Evolutionary conservation across 1,140 invertebrate genomes (phyloP).

Genomic region (Ostrea edulis): DNA sequence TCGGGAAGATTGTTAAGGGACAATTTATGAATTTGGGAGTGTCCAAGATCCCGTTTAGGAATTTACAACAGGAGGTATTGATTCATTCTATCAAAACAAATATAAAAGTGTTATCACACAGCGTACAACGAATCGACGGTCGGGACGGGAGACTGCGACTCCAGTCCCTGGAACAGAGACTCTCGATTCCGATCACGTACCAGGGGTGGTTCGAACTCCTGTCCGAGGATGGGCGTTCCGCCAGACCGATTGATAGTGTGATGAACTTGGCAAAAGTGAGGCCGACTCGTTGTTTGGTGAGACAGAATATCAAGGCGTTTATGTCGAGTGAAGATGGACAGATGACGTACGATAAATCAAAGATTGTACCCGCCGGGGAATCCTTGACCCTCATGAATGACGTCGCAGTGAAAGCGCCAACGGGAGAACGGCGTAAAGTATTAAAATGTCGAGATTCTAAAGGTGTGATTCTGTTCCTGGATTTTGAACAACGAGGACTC

Average conservation of each 20-base stretch:
- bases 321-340: constrained; percentile 81
- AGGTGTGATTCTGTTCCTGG: constrained; percentile 90
- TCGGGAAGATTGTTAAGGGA: constrained; percentile 94
- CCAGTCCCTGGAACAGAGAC: constrained; percentile 75
- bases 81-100: constrained; percentile 90
- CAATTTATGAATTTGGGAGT: constrained; percentile 93
- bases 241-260: constrained; percentile 93
- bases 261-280: constrained; percentile 88
- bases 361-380: constrained; percentile 86
- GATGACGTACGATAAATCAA: constrained; percentile 84
- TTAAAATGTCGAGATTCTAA: constrained; percentile 91
- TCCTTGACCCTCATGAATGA: constrained; percentile 89
- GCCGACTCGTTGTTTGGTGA: constrained; percentile 89
- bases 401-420: constrained; percentile 72
- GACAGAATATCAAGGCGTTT: constrained; percentile 91
- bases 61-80: constrained; percentile 87
- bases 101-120: constrained; percentile 91
- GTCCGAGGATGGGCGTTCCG: constrained; percentile 94
- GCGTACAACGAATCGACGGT: constrained; percentile 94
- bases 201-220: constrained; percentile 95
- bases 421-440: constrained; percentile 81
- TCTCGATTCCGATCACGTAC: constrained; percentile 92
- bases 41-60: constrained; percentile 84
- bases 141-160: constrained; percentile 81
- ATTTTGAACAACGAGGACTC: constrained; percentile 91